These are phyloP conservation scores for Popillia japonica DNA, from an alignment of 1,140 invertebrate species.

Conservation along the genomic window DNA sequence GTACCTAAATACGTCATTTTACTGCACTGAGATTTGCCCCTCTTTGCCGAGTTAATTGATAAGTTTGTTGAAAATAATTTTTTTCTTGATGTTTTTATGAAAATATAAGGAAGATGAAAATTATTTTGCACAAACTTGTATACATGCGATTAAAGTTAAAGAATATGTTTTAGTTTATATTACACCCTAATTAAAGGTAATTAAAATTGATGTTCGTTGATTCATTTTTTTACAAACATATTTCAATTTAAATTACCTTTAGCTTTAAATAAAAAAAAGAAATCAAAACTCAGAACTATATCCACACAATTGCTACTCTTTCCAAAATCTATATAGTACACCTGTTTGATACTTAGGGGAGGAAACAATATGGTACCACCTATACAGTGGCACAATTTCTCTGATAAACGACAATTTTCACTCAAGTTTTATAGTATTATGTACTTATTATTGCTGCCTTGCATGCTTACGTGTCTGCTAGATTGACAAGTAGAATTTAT, in stretches of 20 bases:
- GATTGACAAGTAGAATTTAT: slow-evolving; percentile 39
- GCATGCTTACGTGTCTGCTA: slow-evolving; percentile 38
- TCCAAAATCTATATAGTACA: slow-evolving; percentile 11
- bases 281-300: background rate
- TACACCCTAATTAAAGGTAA: too few species aligned
- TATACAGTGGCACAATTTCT: slow-evolving; percentile 12
- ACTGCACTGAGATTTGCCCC: too few species aligned
- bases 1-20: too few species aligned
- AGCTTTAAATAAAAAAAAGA: background rate
- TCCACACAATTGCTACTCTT: background rate
- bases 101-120: too few species aligned
- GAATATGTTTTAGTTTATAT: too few species aligned
- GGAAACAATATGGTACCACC: slow-evolving; percentile 8
- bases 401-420: background rate
- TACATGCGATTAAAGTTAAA: too few species aligned
- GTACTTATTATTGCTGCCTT: slow-evolving; percentile 30
- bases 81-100: too few species aligned
- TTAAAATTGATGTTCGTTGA: too few species aligned
- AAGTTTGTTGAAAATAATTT: too few species aligned
- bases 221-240: too few species aligned
- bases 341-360: background rate
- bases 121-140: too few species aligned
- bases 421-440: background rate
- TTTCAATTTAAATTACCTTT: background rate
- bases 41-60: too few species aligned